Base-by-base conservation (phyloP, 2,888 invertebrate species). In the Geophilus truncorum region DNA sequence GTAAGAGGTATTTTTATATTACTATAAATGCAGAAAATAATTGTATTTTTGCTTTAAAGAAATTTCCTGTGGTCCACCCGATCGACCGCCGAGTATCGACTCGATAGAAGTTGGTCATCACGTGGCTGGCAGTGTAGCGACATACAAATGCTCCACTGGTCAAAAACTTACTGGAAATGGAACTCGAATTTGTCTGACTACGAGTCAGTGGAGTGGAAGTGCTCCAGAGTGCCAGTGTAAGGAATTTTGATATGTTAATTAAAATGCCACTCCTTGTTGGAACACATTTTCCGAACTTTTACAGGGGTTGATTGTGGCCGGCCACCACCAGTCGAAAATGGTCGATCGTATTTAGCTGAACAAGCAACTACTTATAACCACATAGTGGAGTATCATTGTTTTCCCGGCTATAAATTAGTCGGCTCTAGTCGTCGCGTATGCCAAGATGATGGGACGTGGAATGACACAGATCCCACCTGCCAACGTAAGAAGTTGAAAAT, bases 341-440 rank as follows among this genome's bases (percentile, higher is more conserved):
- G 96, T 0, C 91, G 95, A 81, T 92, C 95, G 21, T 94, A 95
- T 84, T 91, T 94, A 40, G 92, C 94, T 81, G 96, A 96, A 85
- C 92, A 93, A 78, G 92, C 94, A 0, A 94, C 94, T 0, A 89
- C 92, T 0, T 96, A 93, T 86, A 93, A 93, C 34, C 94, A 94
- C 80, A 92, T 93, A 0, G 92, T 94, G 0, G 96, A 96, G 86
- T 96, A 96, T 86, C 95, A 95, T 85, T 96, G 96, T 86, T 87
- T 95, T 81, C 95, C 95, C 1, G 93, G 93, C 84, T 95, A 90
- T 88, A 93, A 93, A 85, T 90, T 94, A 10, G 79, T 82, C 10
- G 84, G 84, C 0, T 82, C 83, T 2, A 83, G 83, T 77, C 83
- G 81, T 25, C 75, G 83, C 40, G 90, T 90, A n/a, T 96, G 95